Evolutionary conservation across 2,797 vertebrate species (phyloP).

Genomic region (Crocidura indochinensis): DNA sequence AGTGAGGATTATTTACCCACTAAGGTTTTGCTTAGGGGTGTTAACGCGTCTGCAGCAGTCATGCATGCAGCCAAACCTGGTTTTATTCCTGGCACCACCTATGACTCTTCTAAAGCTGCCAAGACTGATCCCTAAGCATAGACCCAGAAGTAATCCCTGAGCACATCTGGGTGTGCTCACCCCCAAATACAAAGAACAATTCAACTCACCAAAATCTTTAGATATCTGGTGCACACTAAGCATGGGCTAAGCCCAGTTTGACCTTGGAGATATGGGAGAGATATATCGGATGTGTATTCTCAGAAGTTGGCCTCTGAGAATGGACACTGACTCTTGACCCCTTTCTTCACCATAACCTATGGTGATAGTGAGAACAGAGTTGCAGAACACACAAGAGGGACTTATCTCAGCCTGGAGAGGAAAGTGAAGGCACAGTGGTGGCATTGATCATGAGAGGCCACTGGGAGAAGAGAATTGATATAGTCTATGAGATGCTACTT

Average conservation of each 20-base stretch:
- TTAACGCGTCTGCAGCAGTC: no score
- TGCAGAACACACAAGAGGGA: neutral
- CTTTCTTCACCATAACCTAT: no score
- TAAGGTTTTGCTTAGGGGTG: no score
- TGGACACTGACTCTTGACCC: neutral
- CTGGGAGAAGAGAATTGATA: neutral
- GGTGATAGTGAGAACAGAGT: neutral
- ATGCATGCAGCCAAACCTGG: no score
- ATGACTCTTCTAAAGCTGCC: no score
- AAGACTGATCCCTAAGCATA: conserved; percentile 28
- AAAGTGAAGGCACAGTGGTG: neutral
- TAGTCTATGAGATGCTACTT: no score
- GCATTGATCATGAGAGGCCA: neutral
- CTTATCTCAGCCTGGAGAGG: neutral
- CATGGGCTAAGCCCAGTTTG: neutral
- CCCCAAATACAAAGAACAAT: neutral
- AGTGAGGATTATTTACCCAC: no score
- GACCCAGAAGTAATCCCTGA: no score
- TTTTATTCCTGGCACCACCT: no score
- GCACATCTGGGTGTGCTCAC: no score
- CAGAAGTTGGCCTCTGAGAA: neutral
- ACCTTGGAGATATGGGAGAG: neutral
- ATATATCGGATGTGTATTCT: neutral
- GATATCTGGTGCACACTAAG: neutral
- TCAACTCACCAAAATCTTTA: neutral